Percentiles rank a stretch among this genome's conserved stretches.
phyloP scores from a whole-genome alignment of 1,140 invertebrate species.

The Kradibia gibbosae region DNA sequence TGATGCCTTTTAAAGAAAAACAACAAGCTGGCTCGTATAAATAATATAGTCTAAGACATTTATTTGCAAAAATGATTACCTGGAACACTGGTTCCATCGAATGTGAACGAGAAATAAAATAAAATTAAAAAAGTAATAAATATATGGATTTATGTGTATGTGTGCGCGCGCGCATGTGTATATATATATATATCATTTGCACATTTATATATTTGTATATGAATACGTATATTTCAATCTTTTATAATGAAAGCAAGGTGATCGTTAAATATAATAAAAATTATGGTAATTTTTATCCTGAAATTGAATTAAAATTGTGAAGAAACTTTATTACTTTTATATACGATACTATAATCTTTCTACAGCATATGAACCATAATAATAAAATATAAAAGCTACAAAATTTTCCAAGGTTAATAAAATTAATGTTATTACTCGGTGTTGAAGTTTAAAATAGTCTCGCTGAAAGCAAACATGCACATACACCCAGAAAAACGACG shows the following conservation, averaged over 20 bases:
- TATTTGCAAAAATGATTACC: background rate
- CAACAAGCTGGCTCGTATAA: background rate
- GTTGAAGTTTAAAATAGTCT: constrained; percentile 48
- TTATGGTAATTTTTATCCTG: constrained; percentile 2
- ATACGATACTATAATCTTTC: constrained; percentile 39
- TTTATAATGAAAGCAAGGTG: background rate
- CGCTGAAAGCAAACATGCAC: constrained; percentile 2
- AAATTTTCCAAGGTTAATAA: constrained; percentile 47
- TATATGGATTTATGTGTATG: too few relatives aligned
- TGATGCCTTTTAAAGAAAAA: background rate
- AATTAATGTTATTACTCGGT: constrained; percentile 49
- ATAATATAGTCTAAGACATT: background rate
- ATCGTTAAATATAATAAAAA: constrained; percentile 31
- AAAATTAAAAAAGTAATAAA: too few relatives aligned
- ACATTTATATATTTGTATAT: too few relatives aligned
- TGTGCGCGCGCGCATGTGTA: too few relatives aligned
- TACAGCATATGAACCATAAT: constrained; percentile 36
- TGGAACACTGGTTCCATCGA: too few relatives aligned
- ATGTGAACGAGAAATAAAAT: too few relatives aligned
- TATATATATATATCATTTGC: too few relatives aligned
- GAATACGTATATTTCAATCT: constrained; percentile 6
- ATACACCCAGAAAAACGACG: background rate
- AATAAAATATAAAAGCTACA: constrained; percentile 36
- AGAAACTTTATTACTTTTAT: constrained; percentile 32
- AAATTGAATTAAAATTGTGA: constrained; percentile 13